A percentile compares a stretch with the other conserved stretches of the same genome.
phyloP scores from a whole-genome alignment of 2,888 invertebrate species.

The Drymonia ruficornis region DNA sequence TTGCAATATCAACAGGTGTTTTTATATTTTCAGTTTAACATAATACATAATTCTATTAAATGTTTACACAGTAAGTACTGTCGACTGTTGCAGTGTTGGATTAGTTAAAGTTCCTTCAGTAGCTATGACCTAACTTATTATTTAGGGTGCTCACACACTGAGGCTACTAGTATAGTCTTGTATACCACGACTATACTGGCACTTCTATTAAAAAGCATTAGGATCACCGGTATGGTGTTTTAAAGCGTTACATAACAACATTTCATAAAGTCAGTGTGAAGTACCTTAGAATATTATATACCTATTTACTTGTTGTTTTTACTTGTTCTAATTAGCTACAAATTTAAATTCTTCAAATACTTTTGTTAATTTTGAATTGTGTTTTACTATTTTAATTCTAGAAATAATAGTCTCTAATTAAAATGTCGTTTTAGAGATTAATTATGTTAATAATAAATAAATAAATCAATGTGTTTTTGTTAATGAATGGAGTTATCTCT shows the following conservation, averaged over 20 bases:
- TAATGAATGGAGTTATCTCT: conserved; percentile 18
- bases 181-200: too few relatives aligned
- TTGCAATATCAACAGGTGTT: conserved; percentile 22
- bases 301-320: background rate
- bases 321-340: conserved; percentile 13
- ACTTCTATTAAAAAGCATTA: too few relatives aligned
- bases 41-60: conserved; percentile 14
- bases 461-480: conserved; percentile 33
- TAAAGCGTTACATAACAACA: too few relatives aligned
- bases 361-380: background rate
- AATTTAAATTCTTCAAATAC: conserved; percentile 4
- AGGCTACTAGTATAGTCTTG: too few relatives aligned
- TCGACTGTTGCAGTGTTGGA: conserved; percentile 18
- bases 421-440: conserved; percentile 42
- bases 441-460: conserved; percentile 41
- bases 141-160: too few relatives aligned
- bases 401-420: conserved; percentile 25
- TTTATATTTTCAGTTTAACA: conserved; percentile 19
- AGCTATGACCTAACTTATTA: conserved; percentile 6
- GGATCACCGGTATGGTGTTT: too few relatives aligned
- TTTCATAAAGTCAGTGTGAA: too few relatives aligned
- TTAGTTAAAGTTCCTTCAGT: conserved; percentile 11
- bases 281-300: background rate
- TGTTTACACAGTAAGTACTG: conserved; percentile 14
- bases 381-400: conserved; percentile 16